A percentile compares a stretch with the other conserved stretches of the same genome.
Conservation (phyloP, 1,140 invertebrate species). For the Drosophila littoralis region DNA sequence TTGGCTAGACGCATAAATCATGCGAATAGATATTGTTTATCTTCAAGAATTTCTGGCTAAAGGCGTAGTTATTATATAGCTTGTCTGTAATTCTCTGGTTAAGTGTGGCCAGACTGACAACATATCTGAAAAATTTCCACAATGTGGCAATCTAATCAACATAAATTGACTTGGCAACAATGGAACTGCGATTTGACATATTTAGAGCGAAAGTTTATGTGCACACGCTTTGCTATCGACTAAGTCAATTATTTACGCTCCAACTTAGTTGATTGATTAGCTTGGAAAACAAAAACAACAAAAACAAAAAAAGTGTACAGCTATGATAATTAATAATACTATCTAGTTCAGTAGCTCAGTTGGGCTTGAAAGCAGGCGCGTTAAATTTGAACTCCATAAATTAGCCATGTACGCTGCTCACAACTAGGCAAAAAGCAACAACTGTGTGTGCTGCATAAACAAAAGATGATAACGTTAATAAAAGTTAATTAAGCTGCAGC, state of each 20-base stretch:
- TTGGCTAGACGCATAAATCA: slow-evolving; percentile 25
- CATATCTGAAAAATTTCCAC: slow-evolving; percentile 11
- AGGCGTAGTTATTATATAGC: background rate
- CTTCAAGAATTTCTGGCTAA: background rate
- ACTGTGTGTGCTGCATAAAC: slow-evolving; percentile 26
- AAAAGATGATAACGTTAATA: slow-evolving; percentile 42
- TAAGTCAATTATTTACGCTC: slow-evolving; percentile 33
- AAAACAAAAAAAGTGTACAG: background rate
- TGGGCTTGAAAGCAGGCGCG: slow-evolving; percentile 9
- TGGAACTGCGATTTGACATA: slow-evolving; percentile 7
- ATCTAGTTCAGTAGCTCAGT: slow-evolving; percentile 10
- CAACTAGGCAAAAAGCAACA: slow-evolving; percentile 19
- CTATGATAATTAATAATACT: slow-evolving; percentile 3
- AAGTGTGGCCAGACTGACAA: slow-evolving; percentile 11
- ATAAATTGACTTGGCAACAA: slow-evolving; percentile 9
- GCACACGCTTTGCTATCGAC: slow-evolving; percentile 24
- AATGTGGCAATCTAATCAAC: slow-evolving; percentile 38
- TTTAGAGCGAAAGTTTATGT: slow-evolving; percentile 19
- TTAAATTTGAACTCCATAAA: slow-evolving; percentile 32
- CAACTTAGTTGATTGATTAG: slow-evolving; percentile 44
- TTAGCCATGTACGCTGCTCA: slow-evolving; percentile 8
- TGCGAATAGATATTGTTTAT: slow-evolving; percentile 14
- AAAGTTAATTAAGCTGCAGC: slow-evolving; percentile 34
- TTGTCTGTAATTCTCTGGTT: too few species aligned
- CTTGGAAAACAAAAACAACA: background rate